Percentiles rank a stretch among this genome's conserved stretches.
Conservation (phyloP, 2,113 vertebrate genomes). For the Rattus rattus region DNA sequence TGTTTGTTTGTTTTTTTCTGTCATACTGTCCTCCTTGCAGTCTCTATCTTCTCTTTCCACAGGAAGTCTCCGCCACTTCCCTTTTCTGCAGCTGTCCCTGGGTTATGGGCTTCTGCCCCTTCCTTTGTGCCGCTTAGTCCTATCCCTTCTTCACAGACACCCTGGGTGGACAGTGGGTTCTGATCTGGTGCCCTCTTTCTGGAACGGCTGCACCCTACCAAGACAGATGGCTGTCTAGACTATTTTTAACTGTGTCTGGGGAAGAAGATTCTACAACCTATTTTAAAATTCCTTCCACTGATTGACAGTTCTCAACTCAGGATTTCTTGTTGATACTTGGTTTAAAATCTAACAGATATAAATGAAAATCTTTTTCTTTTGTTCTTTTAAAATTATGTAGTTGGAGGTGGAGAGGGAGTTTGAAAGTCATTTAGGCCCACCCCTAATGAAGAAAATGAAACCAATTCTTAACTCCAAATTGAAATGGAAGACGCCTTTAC, state of each 20-base stretch:
- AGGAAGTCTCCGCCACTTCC: neutral
- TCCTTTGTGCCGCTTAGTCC: conserved; percentile 24
- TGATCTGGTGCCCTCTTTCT: conserved; percentile 45
- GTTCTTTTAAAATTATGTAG: conserved; percentile 46
- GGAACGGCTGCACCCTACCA: conserved; percentile 33
- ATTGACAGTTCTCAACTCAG: conserved; percentile 73
- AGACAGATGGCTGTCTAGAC: conserved; percentile 68
- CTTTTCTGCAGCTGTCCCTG: conserved; percentile 25
- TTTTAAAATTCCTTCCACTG: conserved; percentile 71
- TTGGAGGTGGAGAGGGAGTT: conserved; percentile 42
- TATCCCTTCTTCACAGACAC: conserved; percentile 40
- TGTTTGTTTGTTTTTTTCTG: neutral
- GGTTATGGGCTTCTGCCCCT: neutral
- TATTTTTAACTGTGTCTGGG: conserved; percentile 75
- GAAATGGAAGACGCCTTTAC: conserved; percentile 64
- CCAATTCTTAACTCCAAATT: conserved; percentile 52
- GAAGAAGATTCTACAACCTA: conserved; percentile 68
- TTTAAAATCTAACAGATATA: conserved; percentile 44
- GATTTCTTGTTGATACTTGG: conserved; percentile 61
- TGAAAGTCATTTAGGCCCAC: conserved; percentile 22
- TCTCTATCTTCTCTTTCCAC: neutral
- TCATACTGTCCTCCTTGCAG: neutral
- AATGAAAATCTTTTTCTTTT: conserved; percentile 57
- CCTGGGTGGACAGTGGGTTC: neutral
- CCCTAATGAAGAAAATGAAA: conserved; percentile 37